phyloP scores from a whole-genome alignment of 1,140 invertebrate genomes.

The Diabrotica virgifera region DNA sequence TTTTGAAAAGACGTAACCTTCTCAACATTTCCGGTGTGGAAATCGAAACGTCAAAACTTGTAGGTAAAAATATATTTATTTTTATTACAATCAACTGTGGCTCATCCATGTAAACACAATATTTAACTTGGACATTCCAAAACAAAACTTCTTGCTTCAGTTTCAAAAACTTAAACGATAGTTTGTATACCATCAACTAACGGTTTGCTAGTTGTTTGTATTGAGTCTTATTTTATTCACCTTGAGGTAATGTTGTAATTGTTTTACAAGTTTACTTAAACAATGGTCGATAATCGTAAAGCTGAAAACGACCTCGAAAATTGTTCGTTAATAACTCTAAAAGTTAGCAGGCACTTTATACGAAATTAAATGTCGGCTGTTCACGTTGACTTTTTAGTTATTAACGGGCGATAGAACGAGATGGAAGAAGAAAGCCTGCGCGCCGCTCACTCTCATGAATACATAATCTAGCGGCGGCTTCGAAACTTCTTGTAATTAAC shows the following conservation, averaged over 20 bases:
- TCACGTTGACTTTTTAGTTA: slow-evolving; percentile 18
- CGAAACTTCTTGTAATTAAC: slow-evolving; percentile 32
- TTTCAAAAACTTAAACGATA: too few species aligned
- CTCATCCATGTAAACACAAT: too few species aligned
- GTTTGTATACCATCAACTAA: background rate
- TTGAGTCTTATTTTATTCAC: background rate
- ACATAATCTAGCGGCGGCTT: slow-evolving; percentile 12
- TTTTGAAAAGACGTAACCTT: too few species aligned
- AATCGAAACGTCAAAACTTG: too few species aligned
- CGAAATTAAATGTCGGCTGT: slow-evolving; percentile 17
- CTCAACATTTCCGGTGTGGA: too few species aligned
- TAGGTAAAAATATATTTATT: too few species aligned
- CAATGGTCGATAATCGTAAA: background rate
- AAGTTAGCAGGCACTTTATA: slow-evolving; percentile 13
- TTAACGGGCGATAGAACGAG: slow-evolving; percentile 8
- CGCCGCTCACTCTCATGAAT: slow-evolving; percentile 14
- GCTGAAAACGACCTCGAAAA: background rate
- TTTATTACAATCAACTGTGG: too few species aligned
- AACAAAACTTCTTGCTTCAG: too few species aligned
- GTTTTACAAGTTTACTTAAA: background rate
- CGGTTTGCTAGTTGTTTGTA: background rate
- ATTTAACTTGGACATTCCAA: too few species aligned
- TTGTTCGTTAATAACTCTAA: slow-evolving; percentile 6
- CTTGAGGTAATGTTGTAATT: background rate
- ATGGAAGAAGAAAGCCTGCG: slow-evolving; percentile 7